Evolutionary conservation across 2,797 vertebrate species (phyloP), one percentile per base, ranked within the genome.

Genomic region (Diglossa cyanea): DNA sequence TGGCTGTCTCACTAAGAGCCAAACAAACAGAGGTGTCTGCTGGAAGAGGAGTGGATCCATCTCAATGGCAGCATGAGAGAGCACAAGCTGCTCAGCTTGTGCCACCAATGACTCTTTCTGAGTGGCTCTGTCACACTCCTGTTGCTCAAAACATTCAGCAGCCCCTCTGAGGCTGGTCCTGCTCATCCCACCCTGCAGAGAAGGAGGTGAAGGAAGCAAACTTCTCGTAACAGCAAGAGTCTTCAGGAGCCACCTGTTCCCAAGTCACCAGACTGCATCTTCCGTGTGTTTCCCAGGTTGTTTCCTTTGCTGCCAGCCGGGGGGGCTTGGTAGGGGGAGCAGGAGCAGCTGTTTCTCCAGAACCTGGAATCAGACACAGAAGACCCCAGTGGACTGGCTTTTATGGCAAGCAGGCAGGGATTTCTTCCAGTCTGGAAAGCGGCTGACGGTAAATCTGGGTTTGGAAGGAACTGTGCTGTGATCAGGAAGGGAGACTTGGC

Each of bases 401-500:
- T 71, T 25, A 4, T 25, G 40, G 55, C 1, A 17, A 88, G 44
- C 40, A 74, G 42, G 35, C 53, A 82, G 55, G 44, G 26, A 12
- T 77, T 65, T 66, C 65, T 57, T 72, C 33, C 26, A 45, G 33
- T 53, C 48, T 82, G 83, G 66, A 53, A 84, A 73, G 80, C 11
- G 25, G 67, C 37, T 0, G 1, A 26, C 0, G 0, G 37, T 40
- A 50, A 60, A 79, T 39, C n/a, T 3, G 7, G 37, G 14, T 55
- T 79, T 94, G 67, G 40, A n/a, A 78, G 45, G 61, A 88, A 8
- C 37, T 54, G 24, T 44, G 23, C 70, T 78, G 53, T 44, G 28
- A 51, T 45, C n/a, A 25, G 35, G 48, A 44, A 65, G 54, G 0
- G 2, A 53, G 24, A 16, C 31, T 33, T 55, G 55, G 51, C 37